These are phyloP conservation scores for Emydoidea blandingii DNA, from an alignment of 2,797 vertebrate genomes.

Conservation along the genomic window DNA sequence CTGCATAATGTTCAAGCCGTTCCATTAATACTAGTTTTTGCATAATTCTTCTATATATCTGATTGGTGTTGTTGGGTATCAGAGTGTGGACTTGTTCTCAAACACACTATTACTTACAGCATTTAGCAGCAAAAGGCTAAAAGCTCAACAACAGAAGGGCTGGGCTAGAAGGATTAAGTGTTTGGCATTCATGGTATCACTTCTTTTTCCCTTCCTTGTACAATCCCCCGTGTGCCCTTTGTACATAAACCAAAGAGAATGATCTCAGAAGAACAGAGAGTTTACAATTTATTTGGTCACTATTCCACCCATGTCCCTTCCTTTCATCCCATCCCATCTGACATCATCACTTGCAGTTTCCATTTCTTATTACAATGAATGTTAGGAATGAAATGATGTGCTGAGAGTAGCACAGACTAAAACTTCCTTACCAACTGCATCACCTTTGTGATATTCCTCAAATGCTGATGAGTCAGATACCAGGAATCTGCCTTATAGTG, in stretches of 20 bases:
- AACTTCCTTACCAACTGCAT: rapidly evolving
- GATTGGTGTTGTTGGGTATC: not conserved
- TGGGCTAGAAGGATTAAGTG: not conserved
- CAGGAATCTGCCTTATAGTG: not conserved
- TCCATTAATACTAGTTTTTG: not conserved
- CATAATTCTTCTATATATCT: not conserved
- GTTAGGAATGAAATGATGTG: not conserved
- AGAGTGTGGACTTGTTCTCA: not conserved
- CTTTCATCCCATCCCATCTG: conserved; percentile 4
- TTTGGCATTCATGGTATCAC: conserved; percentile 53
- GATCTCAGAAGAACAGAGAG: not conserved
- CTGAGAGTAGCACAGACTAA: not conserved
- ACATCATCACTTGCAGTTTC: not conserved
- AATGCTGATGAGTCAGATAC: not conserved
- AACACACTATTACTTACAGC: not conserved
- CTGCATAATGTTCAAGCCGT: not conserved
- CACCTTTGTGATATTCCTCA: not conserved
- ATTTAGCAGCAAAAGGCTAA: not conserved
- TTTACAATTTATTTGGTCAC: not conserved
- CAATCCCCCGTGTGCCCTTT: not conserved
- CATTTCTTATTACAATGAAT: not conserved
- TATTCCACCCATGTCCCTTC: not conserved
- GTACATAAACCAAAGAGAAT: not conserved
- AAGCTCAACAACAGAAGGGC: conserved; percentile 22
- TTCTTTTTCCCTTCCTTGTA: not conserved